Base-by-base conservation (phyloP, 2,888 invertebrate species). In the Volucella inanis region DNA sequence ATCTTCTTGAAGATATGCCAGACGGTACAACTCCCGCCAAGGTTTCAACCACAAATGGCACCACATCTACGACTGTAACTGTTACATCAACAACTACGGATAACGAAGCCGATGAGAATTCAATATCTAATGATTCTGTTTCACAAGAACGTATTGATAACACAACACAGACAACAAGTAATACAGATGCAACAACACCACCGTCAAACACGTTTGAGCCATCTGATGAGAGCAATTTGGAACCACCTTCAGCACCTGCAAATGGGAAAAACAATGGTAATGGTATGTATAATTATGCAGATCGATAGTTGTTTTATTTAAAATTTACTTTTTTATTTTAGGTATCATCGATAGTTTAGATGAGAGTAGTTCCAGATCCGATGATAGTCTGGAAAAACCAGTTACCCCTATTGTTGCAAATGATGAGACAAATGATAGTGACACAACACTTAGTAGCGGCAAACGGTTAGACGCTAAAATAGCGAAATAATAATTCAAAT, bases 141-240 rank as follows among this genome's bases (percentile, higher is more conserved):
- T 91, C 91, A 79, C 90, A 91, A 87, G 91, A 91, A 87, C 90
- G 90, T 12, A 89, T 90, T 57, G 91, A 87, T 90, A 93, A 87
- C 89, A 93, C 88, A 92, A 94, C 90, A 93, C 94, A 79, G 92
- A 93, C 87, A 92, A 94, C 87, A 86, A 94, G 94, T 86, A 93
- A 93, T 79, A 88, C 88, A 15, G 88, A 89, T 52, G 88, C 87
- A 22, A 88, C 88, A 77, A 90, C 90, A 84, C 90, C 90, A 62
- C 82, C 89, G 43, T 90, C 90, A 70, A 83, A 76, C 67, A 87
- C 87, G 43, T 76, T 87, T 11, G 88, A 92, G 87, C 92, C 92
- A 81, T 95, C 95, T 62, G 96, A 97, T 90, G 96, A 97, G 91
- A 96, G 96, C 90, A 96, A 96, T 92, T 94, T 95, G 87, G 96